Evolutionary conservation across 2,888 invertebrate genomes (phyloP), one percentile per base, ranked within the genome.

Genomic region (Stratiomys singularior): DNA sequence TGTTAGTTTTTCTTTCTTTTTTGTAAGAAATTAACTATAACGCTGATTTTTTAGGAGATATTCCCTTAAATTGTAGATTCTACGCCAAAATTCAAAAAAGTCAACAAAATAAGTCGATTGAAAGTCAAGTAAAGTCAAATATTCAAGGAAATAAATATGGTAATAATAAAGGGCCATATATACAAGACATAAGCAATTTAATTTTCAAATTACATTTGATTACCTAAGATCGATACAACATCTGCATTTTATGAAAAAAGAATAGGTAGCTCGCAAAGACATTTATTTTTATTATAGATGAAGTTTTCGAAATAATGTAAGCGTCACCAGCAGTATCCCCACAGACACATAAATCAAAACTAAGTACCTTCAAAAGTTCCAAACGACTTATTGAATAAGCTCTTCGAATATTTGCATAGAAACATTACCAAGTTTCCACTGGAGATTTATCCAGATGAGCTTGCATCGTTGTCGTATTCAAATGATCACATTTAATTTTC

Each of bases 331-430:
- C 74, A 74, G 60, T 74, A 60, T 74, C 60, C 74, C 74, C 74
- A 27, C 74, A 74, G 74, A 74, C 74, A 74, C 37, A 74, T 74
- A 74, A 74, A 74, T 74, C 74, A 74, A 74, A 74, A 74, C 58
- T 74, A 74, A 74, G 74, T 74, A 74, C 74, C 74, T 74, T 74
- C 15, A 37, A 74, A 74, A 74, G 58, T 74, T 74, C 74, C 74
- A 74, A 74, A 74, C 74, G 74, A 74, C 74, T 74, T 74, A 74
- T 74, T 74, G 74, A 74, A 74, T 74, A 74, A 74, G 74, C 74
- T 58, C 74, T 74, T 74, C 74, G 58, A 23, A 74, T 74, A 74
- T 74, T 74, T 74, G 74, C 74, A 74, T 74, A 74, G 74, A 58
- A 58, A 74, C 74, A 74, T 74, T 74, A 74, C 58, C 28, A 69